phyloP scores from a whole-genome alignment of 1,140 invertebrate species.

The Neotoxoptera formosana region DNA sequence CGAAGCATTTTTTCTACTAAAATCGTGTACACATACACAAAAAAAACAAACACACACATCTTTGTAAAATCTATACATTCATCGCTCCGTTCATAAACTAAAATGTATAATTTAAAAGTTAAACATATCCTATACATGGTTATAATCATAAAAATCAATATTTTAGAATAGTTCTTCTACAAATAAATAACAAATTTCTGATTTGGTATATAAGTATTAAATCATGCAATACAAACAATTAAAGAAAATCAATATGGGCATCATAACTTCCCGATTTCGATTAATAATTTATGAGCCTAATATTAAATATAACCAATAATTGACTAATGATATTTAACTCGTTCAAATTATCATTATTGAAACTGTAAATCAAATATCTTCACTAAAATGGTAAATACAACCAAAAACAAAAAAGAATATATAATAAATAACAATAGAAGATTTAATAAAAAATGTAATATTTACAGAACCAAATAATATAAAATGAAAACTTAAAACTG shows the following conservation, averaged over 20 bases:
- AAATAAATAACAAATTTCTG: not conserved
- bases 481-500: not conserved
- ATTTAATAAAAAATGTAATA: not conserved
- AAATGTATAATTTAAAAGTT: not conserved
- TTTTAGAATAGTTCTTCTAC: not conserved
- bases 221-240: not conserved
- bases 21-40: not conserved
- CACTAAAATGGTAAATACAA: not conserved
- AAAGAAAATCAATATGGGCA: not conserved
- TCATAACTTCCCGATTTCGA: not conserved
- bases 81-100: not conserved
- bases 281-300: not conserved
- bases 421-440: not conserved
- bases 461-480: not conserved
- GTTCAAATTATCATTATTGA: not conserved
- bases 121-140: not conserved
- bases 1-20: not conserved
- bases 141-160: not conserved
- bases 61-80: not conserved
- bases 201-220: not conserved
- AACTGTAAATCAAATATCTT: not conserved
- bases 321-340: not conserved
- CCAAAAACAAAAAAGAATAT: not conserved
- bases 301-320: not conserved
- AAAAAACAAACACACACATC: not conserved